A percentile compares a stretch with the other conserved stretches of the same genome.
Evolutionary conservation across 2,113 vertebrate species (phyloP).

Genomic region (Brachyhypopomus occidentalis): DNA sequence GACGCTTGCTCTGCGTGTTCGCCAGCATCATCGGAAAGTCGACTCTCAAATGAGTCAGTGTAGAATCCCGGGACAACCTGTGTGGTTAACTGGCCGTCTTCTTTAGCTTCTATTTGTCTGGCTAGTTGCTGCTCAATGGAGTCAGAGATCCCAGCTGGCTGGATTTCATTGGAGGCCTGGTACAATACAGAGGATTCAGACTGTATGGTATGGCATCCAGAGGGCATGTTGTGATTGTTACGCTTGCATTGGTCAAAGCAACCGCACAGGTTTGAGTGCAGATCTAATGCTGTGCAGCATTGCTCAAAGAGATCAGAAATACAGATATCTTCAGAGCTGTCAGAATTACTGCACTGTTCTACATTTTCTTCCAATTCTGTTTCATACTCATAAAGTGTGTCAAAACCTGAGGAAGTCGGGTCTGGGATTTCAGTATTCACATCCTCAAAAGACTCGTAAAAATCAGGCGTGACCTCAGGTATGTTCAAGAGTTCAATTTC

Average conservation of each 20-base stretch:
- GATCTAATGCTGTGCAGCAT: slow-evolving; percentile 54
- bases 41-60: slow-evolving; percentile 32
- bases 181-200: slow-evolving; percentile 41
- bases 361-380: slow-evolving; percentile 44
- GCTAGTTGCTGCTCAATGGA: slow-evolving; percentile 45
- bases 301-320: slow-evolving; percentile 54
- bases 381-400: slow-evolving; percentile 58
- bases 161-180: slow-evolving; percentile 50
- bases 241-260: slow-evolving; percentile 43
- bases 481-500: slow-evolving; percentile 24
- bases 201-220: slow-evolving; percentile 47
- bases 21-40: slow-evolving; percentile 24
- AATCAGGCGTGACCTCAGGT: slow-evolving; percentile 42
- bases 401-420: slow-evolving; percentile 51
- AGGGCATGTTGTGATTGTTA: slow-evolving; percentile 41
- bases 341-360: slow-evolving; percentile 4
- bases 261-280: slow-evolving; percentile 50
- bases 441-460: slow-evolving; percentile 57
- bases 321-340: slow-evolving; percentile 34
- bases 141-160: slow-evolving; percentile 39
- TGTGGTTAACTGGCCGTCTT: slow-evolving; percentile 10
- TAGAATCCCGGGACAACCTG: slow-evolving; percentile 47
- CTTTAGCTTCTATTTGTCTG: slow-evolving; percentile 32
- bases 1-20: slow-evolving; percentile 7
- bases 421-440: slow-evolving; percentile 59